Evolutionary conservation across 2,888 invertebrate species (phyloP), one percentile per base, ranked within the genome.

Genomic region (Amphimallon solstitiale): DNA sequence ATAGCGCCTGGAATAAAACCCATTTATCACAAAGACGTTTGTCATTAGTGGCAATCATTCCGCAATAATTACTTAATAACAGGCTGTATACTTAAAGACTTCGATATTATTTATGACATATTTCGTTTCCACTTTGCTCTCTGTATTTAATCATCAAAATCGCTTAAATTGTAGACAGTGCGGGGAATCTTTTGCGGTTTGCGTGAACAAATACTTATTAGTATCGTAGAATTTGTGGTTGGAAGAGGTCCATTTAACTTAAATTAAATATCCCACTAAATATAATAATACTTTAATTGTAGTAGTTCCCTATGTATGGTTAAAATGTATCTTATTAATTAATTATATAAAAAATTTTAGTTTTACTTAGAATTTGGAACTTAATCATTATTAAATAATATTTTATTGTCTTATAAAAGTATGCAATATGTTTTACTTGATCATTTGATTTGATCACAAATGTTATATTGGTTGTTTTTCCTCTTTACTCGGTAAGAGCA

Each of bases 1-100:
- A 72, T 72, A 68, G 66, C 64, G 23, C 37, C 48, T 54, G 60
- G 63, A 68, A 71, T 71, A 68, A 70, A 70, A 67, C 62, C 68
- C 69, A 69, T 71, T 72, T 70, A 67, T 69, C 69, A 71, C 67
- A 60, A 68, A 70, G 70, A 71, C 69, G 69, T 63, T 66, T 71
- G 69, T 70, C 72, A 72, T 72, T 72, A 72, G 56, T 67, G 67
- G 70, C 69, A 70, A 69, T 71, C 71, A 69, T 68, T 71, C 70
- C 68, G 67, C 65, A 54, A 68, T 72, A 72, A 71, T 72, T 72
- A 68, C 70, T 70, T 72, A 71, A 72, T 72, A 71, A 63, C 68
- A 23, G 66, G 45, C 61, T 65, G 68, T 71, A 70, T 69, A 63
- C 68, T 65, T 65, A 62, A 61, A 65, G 70, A 63, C 43, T 71